These are phyloP conservation scores for Drosophila rhopaloa DNA, from an alignment of 1,140 invertebrate species.

Conservation along the genomic window DNA sequence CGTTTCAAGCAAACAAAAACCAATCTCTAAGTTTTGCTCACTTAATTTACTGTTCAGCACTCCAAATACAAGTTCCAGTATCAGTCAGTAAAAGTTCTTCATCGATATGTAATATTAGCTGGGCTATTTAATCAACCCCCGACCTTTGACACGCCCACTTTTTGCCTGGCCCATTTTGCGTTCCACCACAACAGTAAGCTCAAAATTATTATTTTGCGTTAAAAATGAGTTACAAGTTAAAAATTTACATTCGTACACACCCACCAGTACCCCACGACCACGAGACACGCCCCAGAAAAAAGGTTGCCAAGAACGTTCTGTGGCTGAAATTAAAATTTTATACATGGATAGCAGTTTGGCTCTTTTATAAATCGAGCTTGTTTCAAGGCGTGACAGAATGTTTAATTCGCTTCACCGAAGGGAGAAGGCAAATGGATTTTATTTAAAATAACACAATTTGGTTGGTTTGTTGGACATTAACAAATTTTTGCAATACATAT, in stretches of 20 bases:
- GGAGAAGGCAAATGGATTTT: slow-evolving; percentile 18
- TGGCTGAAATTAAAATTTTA: slow-evolving; percentile 32
- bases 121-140: slow-evolving; percentile 56
- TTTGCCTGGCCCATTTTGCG: slow-evolving; percentile 71
- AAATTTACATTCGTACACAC: slow-evolving; percentile 80
- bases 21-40: slow-evolving; percentile 24
- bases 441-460: background rate
- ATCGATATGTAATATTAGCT: slow-evolving; percentile 43
- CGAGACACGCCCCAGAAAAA: slow-evolving; percentile 57
- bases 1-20: slow-evolving; percentile 15
- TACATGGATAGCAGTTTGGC: slow-evolving; percentile 41
- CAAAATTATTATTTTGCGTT: slow-evolving; percentile 75
- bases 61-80: slow-evolving; percentile 8
- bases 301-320: slow-evolving; percentile 55
- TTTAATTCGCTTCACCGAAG: slow-evolving; percentile 7
- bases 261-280: slow-evolving; percentile 47
- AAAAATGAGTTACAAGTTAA: slow-evolving; percentile 81
- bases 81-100: slow-evolving; percentile 56
- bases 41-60: slow-evolving; percentile 20
- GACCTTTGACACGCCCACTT: slow-evolving; percentile 56
- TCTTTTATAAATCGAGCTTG: slow-evolving; percentile 34
- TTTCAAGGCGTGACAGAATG: slow-evolving; percentile 44
- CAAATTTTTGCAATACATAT: no score
- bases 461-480: background rate
- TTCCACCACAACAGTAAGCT: slow-evolving; percentile 22